Base-by-base conservation (phyloP, 1,140 invertebrate species). In the Anastatus disparis region DNA sequence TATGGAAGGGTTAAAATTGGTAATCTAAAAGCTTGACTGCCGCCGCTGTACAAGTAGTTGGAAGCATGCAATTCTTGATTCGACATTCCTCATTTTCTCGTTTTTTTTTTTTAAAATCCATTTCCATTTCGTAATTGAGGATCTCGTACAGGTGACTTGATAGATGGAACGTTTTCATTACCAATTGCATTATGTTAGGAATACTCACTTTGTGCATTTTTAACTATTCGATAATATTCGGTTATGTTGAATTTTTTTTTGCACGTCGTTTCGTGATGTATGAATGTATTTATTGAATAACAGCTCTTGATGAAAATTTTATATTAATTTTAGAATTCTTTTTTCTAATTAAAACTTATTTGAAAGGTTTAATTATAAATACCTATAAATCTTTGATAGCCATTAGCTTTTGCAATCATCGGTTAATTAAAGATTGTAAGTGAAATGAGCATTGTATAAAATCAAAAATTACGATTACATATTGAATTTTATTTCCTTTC, bases 81-180 rank as follows among this genome's bases (percentile, higher is more conserved):
- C 29, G 1, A 10, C n/a, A 7, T 8, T 17, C 38, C 2, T 15
- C 15, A 3, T 10, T 8, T 15, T 20, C 17, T 27, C 22, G 1
- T 22, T 24, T 42, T 24, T 24, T 12, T 22, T 40, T 38, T 66
- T 56, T 29, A n/a, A n/a, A n/a, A n/a, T 17, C 15, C 17, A 24
- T 44, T 35, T 46, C 20, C 13, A 58, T 58, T 56, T 67, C 20
- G 1, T 67, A 35, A 67, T 67, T 58, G 24, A 67, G 26, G 10
- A 26, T 42, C 9, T n/a, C 38, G 3, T n/a, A n/a, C 17, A 66
- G 56, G 52, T 55, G 26, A 20, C n/a, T 42, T 44, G 38, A 31
- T 44, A 15, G 13, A 66, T 44, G 22, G 13, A 31, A 44, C n/a
- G 4, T 15, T 42, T n/a, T n/a, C n/a, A 2, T 1, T 1, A 15